phyloP scores from a whole-genome alignment of 1,140 invertebrate genomes.

The Saccostrea glomerata region DNA sequence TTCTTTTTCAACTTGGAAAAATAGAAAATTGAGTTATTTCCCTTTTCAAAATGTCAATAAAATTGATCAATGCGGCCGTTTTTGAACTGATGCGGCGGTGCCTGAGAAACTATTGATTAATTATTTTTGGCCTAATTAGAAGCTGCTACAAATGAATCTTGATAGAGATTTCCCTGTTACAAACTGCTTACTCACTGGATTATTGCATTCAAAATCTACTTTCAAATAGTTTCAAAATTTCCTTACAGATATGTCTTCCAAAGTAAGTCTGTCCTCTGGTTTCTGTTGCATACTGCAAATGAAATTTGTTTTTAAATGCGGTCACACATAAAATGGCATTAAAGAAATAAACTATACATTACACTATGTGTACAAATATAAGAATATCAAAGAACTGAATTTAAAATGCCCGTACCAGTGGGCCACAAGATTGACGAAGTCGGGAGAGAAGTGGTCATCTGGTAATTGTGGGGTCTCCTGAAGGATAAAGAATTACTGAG shows the following conservation, averaged over 20 bases:
- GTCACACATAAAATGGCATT: background rate
- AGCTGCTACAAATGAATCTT: background rate
- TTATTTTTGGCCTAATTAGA: too few relatives aligned
- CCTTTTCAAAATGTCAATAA: too few relatives aligned
- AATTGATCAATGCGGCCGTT: too few relatives aligned
- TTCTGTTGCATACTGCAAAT: slow-evolving; percentile 62
- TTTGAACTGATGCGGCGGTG: too few relatives aligned
- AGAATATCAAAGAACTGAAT: too few relatives aligned
- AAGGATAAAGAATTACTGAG: slow-evolving; percentile 47
- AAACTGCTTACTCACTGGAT: too few relatives aligned
- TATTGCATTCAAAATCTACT: background rate
- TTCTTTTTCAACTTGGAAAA: too few relatives aligned
- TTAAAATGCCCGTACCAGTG: slow-evolving; percentile 83
- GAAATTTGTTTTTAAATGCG: background rate
- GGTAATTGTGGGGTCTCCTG: slow-evolving; percentile 91
- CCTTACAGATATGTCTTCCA: slow-evolving; percentile 60
- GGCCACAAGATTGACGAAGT: slow-evolving; percentile 97
- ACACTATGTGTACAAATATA: too few relatives aligned
- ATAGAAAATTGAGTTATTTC: too few relatives aligned
- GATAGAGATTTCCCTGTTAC: too few relatives aligned
- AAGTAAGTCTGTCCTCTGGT: slow-evolving; percentile 55
- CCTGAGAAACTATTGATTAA: too few relatives aligned
- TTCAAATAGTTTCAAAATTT: background rate
- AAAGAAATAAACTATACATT: background rate
- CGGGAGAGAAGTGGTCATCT: slow-evolving; percentile 89